Conservation (phyloP, 2,888 invertebrate genomes). For the Odontomyia ornata region DNA sequence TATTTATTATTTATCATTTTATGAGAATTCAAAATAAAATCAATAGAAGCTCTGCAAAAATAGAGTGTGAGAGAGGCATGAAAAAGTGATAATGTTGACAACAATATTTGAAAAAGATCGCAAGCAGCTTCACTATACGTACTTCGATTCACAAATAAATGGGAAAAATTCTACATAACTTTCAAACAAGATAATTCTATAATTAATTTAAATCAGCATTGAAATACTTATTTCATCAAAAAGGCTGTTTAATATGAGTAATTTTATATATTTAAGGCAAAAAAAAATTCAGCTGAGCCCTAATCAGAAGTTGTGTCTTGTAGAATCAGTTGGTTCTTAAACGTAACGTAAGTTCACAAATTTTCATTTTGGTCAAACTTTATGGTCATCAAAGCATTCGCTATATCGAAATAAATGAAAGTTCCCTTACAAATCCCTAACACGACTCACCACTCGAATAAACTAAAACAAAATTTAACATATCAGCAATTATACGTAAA, state of each 20-base stretch:
- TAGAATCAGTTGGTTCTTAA: too few species aligned
- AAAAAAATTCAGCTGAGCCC: too few species aligned
- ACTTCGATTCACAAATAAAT: neutral
- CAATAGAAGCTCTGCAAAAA: neutral
- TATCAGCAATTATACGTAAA: slow-evolving; percentile 22
- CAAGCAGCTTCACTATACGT: neutral
- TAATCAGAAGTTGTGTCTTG: too few species aligned
- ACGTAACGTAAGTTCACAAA: too few species aligned
- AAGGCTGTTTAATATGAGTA: too few species aligned
- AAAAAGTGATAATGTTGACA: neutral
- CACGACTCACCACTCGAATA: neutral
- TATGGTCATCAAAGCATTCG: too few species aligned
- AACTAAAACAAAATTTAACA: neutral
- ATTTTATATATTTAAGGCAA: too few species aligned
- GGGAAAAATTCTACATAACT: too few species aligned
- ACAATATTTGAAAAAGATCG: neutral
- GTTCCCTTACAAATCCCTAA: neutral
- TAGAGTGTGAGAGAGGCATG: neutral
- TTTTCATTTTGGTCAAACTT: too few species aligned
- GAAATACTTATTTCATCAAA: too few species aligned
- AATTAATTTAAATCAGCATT: too few species aligned
- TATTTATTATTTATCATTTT: neutral
- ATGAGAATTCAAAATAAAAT: neutral
- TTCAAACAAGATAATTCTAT: too few species aligned
- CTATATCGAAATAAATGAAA: neutral